phyloP scores from a whole-genome alignment of 2,888 invertebrate genomes.

The Drosophila borealis region DNA sequence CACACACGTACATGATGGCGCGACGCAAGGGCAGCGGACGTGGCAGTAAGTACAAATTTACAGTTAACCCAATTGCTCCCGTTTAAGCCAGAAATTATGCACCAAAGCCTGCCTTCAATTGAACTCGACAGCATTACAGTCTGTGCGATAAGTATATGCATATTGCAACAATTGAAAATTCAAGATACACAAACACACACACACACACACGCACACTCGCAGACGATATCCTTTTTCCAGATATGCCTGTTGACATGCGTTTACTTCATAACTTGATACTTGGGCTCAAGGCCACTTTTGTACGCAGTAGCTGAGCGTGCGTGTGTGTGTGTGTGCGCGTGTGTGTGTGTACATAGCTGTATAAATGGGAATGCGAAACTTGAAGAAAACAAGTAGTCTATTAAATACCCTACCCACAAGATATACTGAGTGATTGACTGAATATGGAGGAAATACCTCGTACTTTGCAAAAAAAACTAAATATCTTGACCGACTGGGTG shows the following conservation, averaged over 20 bases:
- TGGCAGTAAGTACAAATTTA: constrained; percentile 76
- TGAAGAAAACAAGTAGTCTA: constrained; percentile 9
- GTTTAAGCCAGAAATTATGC: background rate
- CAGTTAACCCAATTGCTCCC: background rate
- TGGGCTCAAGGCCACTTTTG: constrained; percentile 46
- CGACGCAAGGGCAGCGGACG: constrained; percentile 81
- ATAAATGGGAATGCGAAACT: constrained; percentile 6
- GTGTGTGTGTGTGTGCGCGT: constrained; percentile 3
- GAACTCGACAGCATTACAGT: background rate
- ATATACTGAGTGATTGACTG: no score
- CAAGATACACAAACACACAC: background rate
- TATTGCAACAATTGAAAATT: constrained; percentile 20
- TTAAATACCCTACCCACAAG: constrained; percentile 1
- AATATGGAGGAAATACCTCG: background rate
- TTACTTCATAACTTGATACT: constrained; percentile 49
- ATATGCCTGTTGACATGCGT: constrained; percentile 31
- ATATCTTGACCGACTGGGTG: background rate
- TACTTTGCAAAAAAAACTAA: background rate
- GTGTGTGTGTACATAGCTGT: background rate
- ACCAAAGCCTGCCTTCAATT: background rate
- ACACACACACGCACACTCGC: constrained; percentile 13
- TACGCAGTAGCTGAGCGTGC: background rate
- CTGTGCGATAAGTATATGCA: constrained; percentile 8
- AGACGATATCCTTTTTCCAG: constrained; percentile 28
- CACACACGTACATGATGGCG: constrained; percentile 62